phyloP scores from a whole-genome alignment of 1,140 invertebrate species.

The Heterodera schachtii region DNA sequence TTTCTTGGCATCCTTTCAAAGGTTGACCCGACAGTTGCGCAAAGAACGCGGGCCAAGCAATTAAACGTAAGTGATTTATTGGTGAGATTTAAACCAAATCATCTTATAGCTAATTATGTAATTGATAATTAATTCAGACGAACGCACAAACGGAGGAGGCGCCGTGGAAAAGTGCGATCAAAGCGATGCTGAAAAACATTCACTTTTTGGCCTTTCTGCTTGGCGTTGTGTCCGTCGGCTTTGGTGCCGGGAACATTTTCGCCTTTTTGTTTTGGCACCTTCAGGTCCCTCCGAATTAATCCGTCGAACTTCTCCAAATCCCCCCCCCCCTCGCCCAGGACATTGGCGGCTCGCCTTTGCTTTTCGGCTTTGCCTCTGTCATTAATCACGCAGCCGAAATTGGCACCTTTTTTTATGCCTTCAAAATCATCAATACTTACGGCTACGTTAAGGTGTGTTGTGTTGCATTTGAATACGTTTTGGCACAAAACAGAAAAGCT shows the following conservation, averaged over 20 bases:
- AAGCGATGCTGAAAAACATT: constrained; percentile 82
- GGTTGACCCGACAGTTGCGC: constrained; percentile 63
- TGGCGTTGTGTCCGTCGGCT: constrained; percentile 97
- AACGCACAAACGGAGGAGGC: constrained; percentile 43
- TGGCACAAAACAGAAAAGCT: too few species aligned
- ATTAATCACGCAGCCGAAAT: constrained; percentile 99
- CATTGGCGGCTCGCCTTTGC: constrained; percentile 89
- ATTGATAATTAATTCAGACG: constrained; percentile 14
- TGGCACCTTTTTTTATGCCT: constrained; percentile 96
- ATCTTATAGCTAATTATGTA: neutral
- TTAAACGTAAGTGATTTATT: constrained; percentile 35
- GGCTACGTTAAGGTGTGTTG: constrained; percentile 82
- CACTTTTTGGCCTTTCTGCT: constrained; percentile 91
- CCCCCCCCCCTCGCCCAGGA: constrained; percentile 72
- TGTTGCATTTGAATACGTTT: too few species aligned
- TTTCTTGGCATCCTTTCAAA: constrained; percentile 21
- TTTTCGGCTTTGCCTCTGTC: constrained; percentile 95
- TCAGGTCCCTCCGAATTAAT: constrained; percentile 73
- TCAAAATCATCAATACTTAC: constrained; percentile 86
- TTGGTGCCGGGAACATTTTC: constrained; percentile 97
- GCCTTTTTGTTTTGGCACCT: constrained; percentile 99
- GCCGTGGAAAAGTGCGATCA: constrained; percentile 79
- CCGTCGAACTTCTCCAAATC: neutral
- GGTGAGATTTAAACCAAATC: neutral
- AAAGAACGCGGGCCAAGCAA: constrained; percentile 60